Conservation (phyloP, 2,888 invertebrate species). For the Drepana falcataria region DNA sequence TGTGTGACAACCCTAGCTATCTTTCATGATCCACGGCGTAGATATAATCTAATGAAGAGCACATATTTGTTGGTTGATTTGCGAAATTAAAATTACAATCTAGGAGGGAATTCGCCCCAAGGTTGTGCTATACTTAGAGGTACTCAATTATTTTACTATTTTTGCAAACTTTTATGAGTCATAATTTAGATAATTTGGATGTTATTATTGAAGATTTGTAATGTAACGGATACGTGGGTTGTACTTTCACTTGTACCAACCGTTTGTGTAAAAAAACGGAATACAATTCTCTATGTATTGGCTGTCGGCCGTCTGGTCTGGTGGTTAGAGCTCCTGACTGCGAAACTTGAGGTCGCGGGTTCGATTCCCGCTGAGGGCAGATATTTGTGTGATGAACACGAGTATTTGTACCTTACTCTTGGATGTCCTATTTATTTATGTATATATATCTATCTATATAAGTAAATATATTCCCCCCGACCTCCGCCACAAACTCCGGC, state of each 20-base stretch:
- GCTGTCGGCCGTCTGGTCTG: too few relatives aligned
- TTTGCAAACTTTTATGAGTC: neutral
- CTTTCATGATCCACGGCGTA: neutral
- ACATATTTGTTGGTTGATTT: conserved; percentile 12
- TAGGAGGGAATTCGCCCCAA: neutral
- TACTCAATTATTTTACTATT: neutral
- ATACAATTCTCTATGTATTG: neutral
- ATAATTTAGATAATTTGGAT: neutral
- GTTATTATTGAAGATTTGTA: neutral
- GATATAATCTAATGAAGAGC: conserved; percentile 8
- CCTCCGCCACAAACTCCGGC: too few relatives aligned
- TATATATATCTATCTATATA: too few relatives aligned
- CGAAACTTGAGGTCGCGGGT: too few relatives aligned
- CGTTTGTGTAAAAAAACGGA: neutral
- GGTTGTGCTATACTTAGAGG: neutral
- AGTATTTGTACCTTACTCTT: too few relatives aligned
- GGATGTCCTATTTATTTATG: too few relatives aligned
- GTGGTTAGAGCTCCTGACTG: too few relatives aligned
- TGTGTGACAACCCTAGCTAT: neutral
- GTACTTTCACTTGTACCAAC: neutral
- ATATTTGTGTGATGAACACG: too few relatives aligned
- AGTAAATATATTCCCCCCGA: too few relatives aligned
- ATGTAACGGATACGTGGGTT: neutral
- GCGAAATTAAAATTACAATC: conserved; percentile 8
- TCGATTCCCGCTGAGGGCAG: too few relatives aligned